Conservation (phyloP, 2,888 invertebrate species). For the Incurvaria masculella region DNA sequence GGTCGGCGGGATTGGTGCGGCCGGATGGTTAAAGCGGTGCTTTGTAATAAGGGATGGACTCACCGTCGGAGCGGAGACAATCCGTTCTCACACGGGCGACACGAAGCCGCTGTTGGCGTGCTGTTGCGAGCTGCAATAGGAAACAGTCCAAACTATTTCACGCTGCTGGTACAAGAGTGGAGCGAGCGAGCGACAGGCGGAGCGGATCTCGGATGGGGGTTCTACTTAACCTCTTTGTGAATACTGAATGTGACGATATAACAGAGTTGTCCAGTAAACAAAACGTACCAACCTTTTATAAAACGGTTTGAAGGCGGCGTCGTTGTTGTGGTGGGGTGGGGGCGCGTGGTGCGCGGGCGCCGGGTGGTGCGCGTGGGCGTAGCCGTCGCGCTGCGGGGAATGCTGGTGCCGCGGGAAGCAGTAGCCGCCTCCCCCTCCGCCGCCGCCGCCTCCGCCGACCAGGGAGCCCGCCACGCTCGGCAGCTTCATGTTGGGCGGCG, state of each 20-base stretch:
- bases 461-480: slow-evolving; percentile 74
- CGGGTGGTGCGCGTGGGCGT: slow-evolving; percentile 54
- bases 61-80: slow-evolving; percentile 35
- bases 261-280: too few species aligned
- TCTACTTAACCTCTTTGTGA: slow-evolving; percentile 3
- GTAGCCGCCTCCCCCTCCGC: slow-evolving; percentile 53
- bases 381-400: slow-evolving; percentile 54
- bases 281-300: slow-evolving; percentile 88
- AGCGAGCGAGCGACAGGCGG: background rate
- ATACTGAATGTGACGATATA: too few species aligned
- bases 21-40: too few species aligned
- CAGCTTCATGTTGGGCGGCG: slow-evolving; percentile 91
- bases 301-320: slow-evolving; percentile 82
- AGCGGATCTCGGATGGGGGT: slow-evolving; percentile 1
- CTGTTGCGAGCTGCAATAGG: slow-evolving; percentile 64
- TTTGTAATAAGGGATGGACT: slow-evolving; percentile 23
- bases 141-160: slow-evolving; percentile 34
- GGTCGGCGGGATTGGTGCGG: too few species aligned
- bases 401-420: slow-evolving; percentile 52
- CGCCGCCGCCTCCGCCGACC: slow-evolving; percentile 55
- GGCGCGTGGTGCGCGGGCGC: slow-evolving; percentile 46
- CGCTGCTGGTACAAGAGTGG: background rate
- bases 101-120: slow-evolving; percentile 71
- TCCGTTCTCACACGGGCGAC: slow-evolving; percentile 66
- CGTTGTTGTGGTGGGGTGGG: slow-evolving; percentile 52